A percentile compares a stretch with the other conserved stretches of the same genome.
phyloP scores from a whole-genome alignment of 2,888 invertebrate species.

The Drosophila yooni region DNA sequence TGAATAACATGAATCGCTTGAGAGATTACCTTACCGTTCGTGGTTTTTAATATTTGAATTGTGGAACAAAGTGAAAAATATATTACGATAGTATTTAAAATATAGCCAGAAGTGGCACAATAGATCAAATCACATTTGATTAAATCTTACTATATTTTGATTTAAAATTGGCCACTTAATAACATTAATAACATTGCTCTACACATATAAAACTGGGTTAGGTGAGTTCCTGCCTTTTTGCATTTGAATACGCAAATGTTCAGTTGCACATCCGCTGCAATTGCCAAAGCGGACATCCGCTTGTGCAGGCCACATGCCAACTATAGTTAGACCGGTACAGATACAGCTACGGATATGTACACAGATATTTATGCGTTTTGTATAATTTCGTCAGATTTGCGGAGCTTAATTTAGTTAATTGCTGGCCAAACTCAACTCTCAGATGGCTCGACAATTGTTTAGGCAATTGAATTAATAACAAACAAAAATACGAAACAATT shows the following conservation, averaged over 20 bases:
- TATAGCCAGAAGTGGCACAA: background rate
- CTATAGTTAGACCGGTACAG: background rate
- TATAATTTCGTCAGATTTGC: constrained; percentile 1
- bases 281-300: constrained; percentile 45
- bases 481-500: constrained; percentile 48
- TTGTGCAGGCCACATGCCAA: constrained; percentile 38
- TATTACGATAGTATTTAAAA: background rate
- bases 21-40: background rate
- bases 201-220: background rate
- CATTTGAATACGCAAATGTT: constrained; percentile 19
- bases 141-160: background rate
- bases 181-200: background rate
- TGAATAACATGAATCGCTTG: background rate
- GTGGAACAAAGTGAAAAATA: rapidly evolving
- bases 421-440: background rate
- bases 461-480: constrained; percentile 39
- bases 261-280: constrained; percentile 39
- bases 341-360: constrained; percentile 3
- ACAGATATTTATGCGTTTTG: background rate
- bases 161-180: background rate
- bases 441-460: constrained; percentile 28
- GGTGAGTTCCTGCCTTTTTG: background rate
- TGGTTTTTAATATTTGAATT: background rate
- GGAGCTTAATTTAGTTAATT: constrained; percentile 5
- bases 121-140: background rate